Percentiles rank a stretch among this genome's conserved stretches.
Conservation (phyloP, 2,797 vertebrate genomes). For the Yasuhikotakia modesta region DNA sequence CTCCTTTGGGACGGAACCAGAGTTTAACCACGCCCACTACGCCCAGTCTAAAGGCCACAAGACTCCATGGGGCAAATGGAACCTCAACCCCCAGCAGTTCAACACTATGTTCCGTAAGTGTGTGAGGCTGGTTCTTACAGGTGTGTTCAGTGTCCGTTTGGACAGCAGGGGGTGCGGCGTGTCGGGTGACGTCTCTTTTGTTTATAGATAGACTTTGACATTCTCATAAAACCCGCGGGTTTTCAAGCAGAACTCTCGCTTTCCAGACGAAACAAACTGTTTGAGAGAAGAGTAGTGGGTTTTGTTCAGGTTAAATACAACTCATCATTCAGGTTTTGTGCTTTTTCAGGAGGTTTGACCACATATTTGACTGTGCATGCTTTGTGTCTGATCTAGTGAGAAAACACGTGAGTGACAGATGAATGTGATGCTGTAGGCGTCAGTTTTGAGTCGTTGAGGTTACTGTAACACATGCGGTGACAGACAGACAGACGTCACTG, state of each 20-base stretch:
- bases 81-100: slow-evolving; percentile 98
- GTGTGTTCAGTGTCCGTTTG: too few relatives aligned
- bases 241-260: slow-evolving; percentile 56
- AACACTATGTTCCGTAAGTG: slow-evolving; percentile 99
- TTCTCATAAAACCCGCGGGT: slow-evolving; percentile 66
- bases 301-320: too few relatives aligned
- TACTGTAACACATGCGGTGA: neutral
- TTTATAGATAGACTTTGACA: slow-evolving; percentile 61
- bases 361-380: too few relatives aligned
- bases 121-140: neutral
- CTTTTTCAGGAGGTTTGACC: too few relatives aligned
- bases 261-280: too few relatives aligned
- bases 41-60: slow-evolving; percentile 98
- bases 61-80: slow-evolving; percentile 99
- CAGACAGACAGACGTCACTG: slow-evolving; percentile 2
- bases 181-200: slow-evolving; percentile 70
- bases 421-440: slow-evolving; percentile 3
- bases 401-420: neutral
- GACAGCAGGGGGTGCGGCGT: slow-evolving; percentile 45
- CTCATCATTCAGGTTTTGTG: too few relatives aligned
- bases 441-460: neutral
- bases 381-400: too few relatives aligned
- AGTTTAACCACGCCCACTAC: slow-evolving; percentile 98
- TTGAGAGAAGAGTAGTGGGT: too few relatives aligned
- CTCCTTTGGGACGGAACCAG: slow-evolving; percentile 96